phyloP scores from a whole-genome alignment of 1,140 invertebrate species.

The Eciton burchellii region DNA sequence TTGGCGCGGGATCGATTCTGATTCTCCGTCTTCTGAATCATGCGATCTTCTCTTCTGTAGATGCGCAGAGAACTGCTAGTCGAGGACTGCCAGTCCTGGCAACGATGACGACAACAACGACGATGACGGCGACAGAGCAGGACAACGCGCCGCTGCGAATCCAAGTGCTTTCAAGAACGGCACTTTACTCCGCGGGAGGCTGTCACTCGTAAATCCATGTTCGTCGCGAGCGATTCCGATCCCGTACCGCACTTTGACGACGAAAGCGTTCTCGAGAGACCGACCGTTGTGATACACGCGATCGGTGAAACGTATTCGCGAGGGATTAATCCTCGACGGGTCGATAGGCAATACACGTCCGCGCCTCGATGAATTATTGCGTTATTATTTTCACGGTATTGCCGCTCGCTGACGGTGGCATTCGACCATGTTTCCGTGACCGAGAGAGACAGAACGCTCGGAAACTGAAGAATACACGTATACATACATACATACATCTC shows the following conservation, averaged over 20 bases:
- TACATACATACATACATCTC: too few relatives aligned
- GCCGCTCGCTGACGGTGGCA: not conserved
- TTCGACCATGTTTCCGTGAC: not conserved
- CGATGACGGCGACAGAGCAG: conserved; percentile 10
- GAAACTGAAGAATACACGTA: not conserved
- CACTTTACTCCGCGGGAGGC: conserved; percentile 28
- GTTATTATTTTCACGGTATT: conserved; percentile 36
- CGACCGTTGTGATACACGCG: conserved; percentile 26
- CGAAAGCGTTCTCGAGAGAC: conserved; percentile 39
- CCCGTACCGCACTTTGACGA: conserved; percentile 32
- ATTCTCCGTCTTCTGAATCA: too few relatives aligned
- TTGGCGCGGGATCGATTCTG: too few relatives aligned
- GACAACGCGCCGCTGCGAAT: not conserved
- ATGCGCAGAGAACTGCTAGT: conserved; percentile 64
- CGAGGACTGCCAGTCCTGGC: too few relatives aligned
- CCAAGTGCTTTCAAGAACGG: conserved; percentile 45
- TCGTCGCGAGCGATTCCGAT: conserved; percentile 43
- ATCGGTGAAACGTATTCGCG: not conserved
- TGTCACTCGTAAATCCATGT: conserved; percentile 38
- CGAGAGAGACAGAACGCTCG: not conserved
- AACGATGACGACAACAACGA: conserved; percentile 60
- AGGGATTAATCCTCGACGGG: conserved; percentile 36
- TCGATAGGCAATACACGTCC: conserved; percentile 46
- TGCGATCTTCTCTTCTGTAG: too few relatives aligned
- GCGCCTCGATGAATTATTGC: conserved; percentile 27